Evolutionary conservation across 1,140 invertebrate species (phyloP).

Genomic region (Heterodera carotae): DNA sequence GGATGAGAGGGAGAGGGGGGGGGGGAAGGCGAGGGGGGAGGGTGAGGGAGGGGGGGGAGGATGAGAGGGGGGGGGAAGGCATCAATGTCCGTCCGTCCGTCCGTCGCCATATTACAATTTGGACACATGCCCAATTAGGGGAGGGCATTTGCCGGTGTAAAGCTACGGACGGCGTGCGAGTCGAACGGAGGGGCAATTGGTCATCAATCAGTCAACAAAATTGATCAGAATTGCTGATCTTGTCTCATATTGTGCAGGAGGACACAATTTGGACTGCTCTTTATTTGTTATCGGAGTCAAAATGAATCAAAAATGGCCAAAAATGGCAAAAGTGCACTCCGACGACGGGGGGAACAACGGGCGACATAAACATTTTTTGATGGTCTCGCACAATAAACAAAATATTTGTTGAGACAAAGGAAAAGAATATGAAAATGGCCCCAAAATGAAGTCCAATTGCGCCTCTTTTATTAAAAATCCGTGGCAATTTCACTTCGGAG

Average conservation of each 20-base stretch:
- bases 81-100: background rate
- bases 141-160: background rate
- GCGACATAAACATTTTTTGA: background rate
- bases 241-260: background rate
- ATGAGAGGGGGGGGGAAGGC: no score
- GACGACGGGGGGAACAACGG: background rate
- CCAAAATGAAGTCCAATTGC: background rate
- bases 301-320: background rate
- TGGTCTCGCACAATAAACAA: background rate
- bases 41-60: no score
- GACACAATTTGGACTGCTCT: background rate
- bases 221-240: background rate
- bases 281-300: background rate
- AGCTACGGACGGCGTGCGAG: background rate
- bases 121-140: background rate
- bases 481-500: background rate
- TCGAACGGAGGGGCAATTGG: background rate
- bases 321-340: background rate
- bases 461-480: no score
- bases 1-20: no score
- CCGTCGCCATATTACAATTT: background rate
- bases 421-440: no score
- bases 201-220: background rate
- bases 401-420: slow-evolving; percentile 1
- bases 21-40: no score